Conservation (phyloP, 2,113 vertebrate species). For the Lepisosteus osseus region DNA sequence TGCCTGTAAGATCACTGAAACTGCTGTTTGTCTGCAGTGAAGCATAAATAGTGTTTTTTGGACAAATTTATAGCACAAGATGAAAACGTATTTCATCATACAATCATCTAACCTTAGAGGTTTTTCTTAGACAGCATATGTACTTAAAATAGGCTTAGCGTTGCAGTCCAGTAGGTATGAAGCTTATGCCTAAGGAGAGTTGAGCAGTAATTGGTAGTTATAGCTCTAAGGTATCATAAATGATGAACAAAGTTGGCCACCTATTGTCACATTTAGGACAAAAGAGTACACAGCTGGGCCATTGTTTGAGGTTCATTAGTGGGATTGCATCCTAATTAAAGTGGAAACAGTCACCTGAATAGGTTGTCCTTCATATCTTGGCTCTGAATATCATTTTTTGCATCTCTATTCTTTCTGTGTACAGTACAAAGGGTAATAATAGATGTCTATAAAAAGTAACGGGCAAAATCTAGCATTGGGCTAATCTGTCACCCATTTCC, state of each 20-base stretch:
- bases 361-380: slow-evolving; percentile 37
- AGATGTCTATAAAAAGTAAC: slow-evolving; percentile 76
- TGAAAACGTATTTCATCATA: slow-evolving; percentile 56
- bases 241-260: slow-evolving; percentile 53
- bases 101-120: slow-evolving; percentile 66
- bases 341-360: slow-evolving; percentile 51
- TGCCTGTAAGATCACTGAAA: no score
- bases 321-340: slow-evolving; percentile 58
- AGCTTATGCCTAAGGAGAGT: slow-evolving; percentile 40
- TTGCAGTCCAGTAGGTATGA: slow-evolving; percentile 37
- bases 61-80: slow-evolving; percentile 52
- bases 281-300: slow-evolving; percentile 32
- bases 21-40: no score
- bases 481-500: slow-evolving; percentile 89
- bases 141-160: slow-evolving; percentile 57
- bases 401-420: slow-evolving; percentile 57
- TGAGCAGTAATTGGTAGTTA: slow-evolving; percentile 61
- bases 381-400: slow-evolving; percentile 40
- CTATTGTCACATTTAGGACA: slow-evolving; percentile 54
- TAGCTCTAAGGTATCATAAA: slow-evolving; percentile 46
- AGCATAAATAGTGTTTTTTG: neutral
- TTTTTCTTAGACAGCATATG: slow-evolving; percentile 53
- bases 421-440: slow-evolving; percentile 72
- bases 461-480: slow-evolving; percentile 77
- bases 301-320: slow-evolving; percentile 45